These are phyloP conservation scores for Hippocampus barbouri DNA, from an alignment of 2,113 vertebrate species.

Conservation along the genomic window DNA sequence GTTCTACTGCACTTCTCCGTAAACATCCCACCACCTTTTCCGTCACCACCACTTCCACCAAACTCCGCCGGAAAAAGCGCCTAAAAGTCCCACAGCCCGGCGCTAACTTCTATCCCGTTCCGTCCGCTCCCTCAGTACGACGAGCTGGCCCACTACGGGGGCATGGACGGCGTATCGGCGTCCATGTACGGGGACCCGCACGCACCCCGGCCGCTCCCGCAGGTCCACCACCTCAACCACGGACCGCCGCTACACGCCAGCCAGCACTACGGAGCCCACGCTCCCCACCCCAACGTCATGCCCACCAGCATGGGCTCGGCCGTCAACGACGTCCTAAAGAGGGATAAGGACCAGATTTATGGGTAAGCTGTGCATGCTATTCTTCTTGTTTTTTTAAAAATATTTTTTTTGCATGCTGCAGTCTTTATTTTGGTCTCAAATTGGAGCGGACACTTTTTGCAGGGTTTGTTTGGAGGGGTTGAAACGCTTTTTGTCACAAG, in stretches of 20 bases:
- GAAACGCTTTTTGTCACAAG: neutral
- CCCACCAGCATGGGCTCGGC: conserved; percentile 98
- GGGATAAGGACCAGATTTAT: conserved; percentile 99
- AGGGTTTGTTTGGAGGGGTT: neutral
- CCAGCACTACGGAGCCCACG: conserved; percentile 98
- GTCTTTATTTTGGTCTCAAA: neutral
- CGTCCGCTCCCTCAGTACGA: conserved; percentile 86
- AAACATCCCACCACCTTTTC: conserved; percentile 88
- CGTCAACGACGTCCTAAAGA: conserved; percentile 99
- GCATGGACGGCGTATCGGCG: conserved; percentile 97
- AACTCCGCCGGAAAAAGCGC: neutral
- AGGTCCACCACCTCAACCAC: conserved; percentile 98
- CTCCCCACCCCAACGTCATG: conserved; percentile 98
- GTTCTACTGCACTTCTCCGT: neutral
- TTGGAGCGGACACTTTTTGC: too few species aligned
- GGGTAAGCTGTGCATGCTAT: conserved; percentile 78
- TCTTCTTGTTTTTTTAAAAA: neutral
- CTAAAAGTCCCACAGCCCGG: conserved; percentile 24
- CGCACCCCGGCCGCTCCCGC: conserved; percentile 94
- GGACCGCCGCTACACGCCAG: conserved; percentile 97
- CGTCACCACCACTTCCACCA: conserved; percentile 63
- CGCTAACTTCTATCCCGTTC: conserved; percentile 59
- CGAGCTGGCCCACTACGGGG: conserved; percentile 99
- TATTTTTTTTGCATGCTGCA: too few species aligned
- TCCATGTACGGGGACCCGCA: conserved; percentile 99